These are phyloP conservation scores for Eristalinus sepulchralis DNA, from an alignment of 2,888 invertebrate genomes.

Conservation along the genomic window DNA sequence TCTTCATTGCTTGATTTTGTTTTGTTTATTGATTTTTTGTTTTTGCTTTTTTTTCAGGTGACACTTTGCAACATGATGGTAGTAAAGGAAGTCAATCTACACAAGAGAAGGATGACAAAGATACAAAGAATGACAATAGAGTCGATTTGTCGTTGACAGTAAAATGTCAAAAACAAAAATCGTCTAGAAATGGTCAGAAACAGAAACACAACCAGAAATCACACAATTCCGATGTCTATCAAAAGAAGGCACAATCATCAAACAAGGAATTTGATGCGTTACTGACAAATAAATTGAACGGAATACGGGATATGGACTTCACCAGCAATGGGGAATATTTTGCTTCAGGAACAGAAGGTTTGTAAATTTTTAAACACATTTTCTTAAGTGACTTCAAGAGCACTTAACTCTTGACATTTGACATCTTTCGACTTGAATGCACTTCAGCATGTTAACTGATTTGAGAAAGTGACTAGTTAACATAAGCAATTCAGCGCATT, in stretches of 20 bases:
- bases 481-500: too few species aligned
- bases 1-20: background rate
- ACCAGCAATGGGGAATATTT: constrained; percentile 67
- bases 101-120: constrained; percentile 48
- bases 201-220: constrained; percentile 44
- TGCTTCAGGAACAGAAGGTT: constrained; percentile 70
- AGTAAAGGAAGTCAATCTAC: constrained; percentile 58
- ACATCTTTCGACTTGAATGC: too few species aligned
- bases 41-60: constrained; percentile 40
- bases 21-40: background rate
- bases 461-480: too few species aligned
- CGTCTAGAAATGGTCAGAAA: constrained; percentile 54
- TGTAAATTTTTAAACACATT: background rate
- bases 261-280: constrained; percentile 55
- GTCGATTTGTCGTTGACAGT: constrained; percentile 59
- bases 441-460: too few species aligned
- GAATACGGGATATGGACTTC: constrained; percentile 62
- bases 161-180: constrained; percentile 68
- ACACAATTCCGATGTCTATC: constrained; percentile 31
- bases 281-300: constrained; percentile 51
- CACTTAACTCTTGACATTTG: too few species aligned
- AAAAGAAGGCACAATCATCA: constrained; percentile 36
- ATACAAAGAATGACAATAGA: constrained; percentile 46
- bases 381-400: too few species aligned
- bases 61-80: constrained; percentile 69